A percentile compares a stretch with the other conserved stretches of the same genome.
Evolutionary conservation across 2,797 vertebrate species (phyloP).

Genomic region (Danio tinwini): DNA sequence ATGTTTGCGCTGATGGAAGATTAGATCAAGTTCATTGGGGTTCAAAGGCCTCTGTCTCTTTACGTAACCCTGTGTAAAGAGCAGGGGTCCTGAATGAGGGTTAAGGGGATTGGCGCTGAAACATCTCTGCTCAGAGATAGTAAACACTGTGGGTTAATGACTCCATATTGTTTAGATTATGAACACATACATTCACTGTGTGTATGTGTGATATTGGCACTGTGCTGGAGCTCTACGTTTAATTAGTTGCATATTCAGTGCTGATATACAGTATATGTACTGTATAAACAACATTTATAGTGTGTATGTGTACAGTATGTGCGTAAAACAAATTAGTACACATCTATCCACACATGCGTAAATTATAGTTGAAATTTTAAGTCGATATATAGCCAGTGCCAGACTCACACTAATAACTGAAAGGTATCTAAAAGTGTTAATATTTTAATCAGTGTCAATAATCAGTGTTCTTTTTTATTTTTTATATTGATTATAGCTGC

Average conservation of each 20-base stretch:
- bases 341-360: too few species aligned
- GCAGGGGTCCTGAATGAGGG: slow-evolving; percentile 26
- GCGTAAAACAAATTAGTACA: too few species aligned
- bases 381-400: too few species aligned
- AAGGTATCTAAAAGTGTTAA: too few species aligned
- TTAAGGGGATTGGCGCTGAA: slow-evolving; percentile 10
- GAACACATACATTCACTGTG: slow-evolving; percentile 14
- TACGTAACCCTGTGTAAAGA: slow-evolving; percentile 33
- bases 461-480: too few species aligned
- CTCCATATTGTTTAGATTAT: slow-evolving; percentile 18
- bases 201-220: not conserved
- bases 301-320: too few species aligned
- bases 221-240: not conserved
- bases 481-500: too few species aligned
- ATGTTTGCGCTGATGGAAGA: slow-evolving; percentile 37
- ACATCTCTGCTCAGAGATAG: not conserved
- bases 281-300: too few species aligned
- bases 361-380: too few species aligned
- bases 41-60: slow-evolving; percentile 41
- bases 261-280: not conserved
- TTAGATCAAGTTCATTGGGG: slow-evolving; percentile 41
- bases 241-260: slow-evolving; percentile 31
- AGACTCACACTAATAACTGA: too few species aligned
- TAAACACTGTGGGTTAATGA: slow-evolving; percentile 34
- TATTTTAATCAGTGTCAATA: too few species aligned